phyloP scores from a whole-genome alignment of 2,888 invertebrate species.

The Erynnis tages region DNA sequence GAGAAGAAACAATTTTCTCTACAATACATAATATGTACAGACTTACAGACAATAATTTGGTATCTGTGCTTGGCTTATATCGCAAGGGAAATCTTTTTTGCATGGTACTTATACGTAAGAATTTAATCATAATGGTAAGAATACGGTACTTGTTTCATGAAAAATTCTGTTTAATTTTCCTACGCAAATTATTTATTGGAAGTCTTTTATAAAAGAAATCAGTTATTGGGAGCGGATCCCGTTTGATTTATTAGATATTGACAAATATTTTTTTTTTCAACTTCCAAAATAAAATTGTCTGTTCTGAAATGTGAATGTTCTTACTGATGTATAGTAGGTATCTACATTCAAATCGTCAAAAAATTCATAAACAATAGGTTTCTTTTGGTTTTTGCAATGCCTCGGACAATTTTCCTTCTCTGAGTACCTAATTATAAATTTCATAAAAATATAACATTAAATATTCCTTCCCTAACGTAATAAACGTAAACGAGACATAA shows the following conservation, averaged over 20 bases:
- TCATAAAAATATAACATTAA: background rate
- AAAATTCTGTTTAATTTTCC: background rate
- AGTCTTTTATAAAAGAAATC: background rate
- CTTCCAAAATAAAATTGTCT: too few relatives aligned
- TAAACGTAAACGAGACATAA: conserved; percentile 13
- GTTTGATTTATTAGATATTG: background rate
- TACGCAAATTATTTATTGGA: background rate
- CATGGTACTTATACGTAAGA: background rate
- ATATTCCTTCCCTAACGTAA: conserved; percentile 5
- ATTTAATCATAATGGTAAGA: conserved; percentile 13
- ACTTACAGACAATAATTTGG: too few relatives aligned
- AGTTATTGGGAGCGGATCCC: background rate
- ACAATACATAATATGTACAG: too few relatives aligned
- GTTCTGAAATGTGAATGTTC: too few relatives aligned
- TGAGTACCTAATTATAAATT: background rate
- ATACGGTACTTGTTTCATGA: background rate
- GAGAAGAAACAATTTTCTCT: background rate
- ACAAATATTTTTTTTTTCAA: too few relatives aligned
- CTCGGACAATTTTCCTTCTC: background rate
- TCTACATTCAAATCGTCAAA: too few relatives aligned
- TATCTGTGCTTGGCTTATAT: too few relatives aligned
- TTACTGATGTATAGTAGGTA: too few relatives aligned
- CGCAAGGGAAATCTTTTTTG: conserved; percentile 3
- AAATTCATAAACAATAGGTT: too few relatives aligned
- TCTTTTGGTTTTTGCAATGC: too few relatives aligned